Evolutionary conservation across 2,888 invertebrate species (phyloP).

Genomic region (Cheilosia variabilis): DNA sequence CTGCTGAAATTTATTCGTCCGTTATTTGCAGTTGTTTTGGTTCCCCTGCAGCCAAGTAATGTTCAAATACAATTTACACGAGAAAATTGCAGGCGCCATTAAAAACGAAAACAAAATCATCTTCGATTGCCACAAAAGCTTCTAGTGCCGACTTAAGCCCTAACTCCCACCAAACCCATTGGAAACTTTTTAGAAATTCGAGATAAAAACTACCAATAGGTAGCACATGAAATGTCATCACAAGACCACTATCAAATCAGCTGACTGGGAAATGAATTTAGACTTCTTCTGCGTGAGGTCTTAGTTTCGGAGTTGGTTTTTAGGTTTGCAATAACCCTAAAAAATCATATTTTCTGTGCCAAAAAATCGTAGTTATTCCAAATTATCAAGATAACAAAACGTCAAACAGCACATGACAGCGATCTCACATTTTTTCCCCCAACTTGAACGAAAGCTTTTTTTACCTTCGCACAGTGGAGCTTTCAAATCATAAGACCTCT

Average conservation of each 20-base stretch:
- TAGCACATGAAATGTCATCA: slow-evolving; percentile 49
- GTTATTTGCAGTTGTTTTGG: no score
- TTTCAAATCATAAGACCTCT: slow-evolving; percentile 73
- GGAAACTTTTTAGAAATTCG: slow-evolving; percentile 25
- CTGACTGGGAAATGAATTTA: slow-evolving; percentile 19
- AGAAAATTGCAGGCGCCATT: slow-evolving; percentile 5
- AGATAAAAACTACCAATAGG: slow-evolving; percentile 36
- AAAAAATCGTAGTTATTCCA: background rate
- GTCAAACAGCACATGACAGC: slow-evolving; percentile 67
- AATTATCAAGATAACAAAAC: slow-evolving; percentile 39
- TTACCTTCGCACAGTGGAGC: slow-evolving; percentile 50
- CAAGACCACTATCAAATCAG: slow-evolving; percentile 55
- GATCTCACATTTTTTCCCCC: slow-evolving; percentile 18
- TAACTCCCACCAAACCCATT: slow-evolving; percentile 8
- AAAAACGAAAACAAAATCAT: slow-evolving; percentile 7
- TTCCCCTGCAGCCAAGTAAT: background rate
- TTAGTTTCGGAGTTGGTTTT: background rate
- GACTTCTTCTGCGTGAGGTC: background rate
- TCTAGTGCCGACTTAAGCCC: background rate
- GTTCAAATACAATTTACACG: background rate
- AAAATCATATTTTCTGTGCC: background rate
- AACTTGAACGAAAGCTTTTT: slow-evolving; percentile 43
- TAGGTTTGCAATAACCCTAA: background rate
- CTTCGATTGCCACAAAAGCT: background rate
- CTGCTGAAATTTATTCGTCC: background rate